A percentile compares a stretch with the other conserved stretches of the same genome.
Conservation (phyloP, 2,113 vertebrate species). For the Vulpes ferrilata region DNA sequence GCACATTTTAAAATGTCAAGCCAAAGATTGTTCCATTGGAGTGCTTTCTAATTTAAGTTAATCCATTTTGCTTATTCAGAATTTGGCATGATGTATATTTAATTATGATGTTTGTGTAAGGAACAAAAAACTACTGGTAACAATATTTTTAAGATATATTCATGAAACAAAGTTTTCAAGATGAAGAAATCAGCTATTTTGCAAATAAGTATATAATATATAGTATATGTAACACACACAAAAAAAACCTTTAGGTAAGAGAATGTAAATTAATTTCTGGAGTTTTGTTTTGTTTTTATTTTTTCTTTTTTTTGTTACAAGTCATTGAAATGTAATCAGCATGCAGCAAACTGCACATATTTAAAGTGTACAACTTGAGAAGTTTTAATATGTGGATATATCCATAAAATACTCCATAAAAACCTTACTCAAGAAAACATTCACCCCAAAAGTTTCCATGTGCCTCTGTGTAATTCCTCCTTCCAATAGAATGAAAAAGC, state of each 20-base stretch:
- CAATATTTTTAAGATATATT: slow-evolving; percentile 41
- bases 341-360: neutral
- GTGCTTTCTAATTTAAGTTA: slow-evolving; percentile 48
- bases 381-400: neutral
- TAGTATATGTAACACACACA: neutral
- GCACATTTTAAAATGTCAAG: slow-evolving; percentile 40
- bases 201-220: neutral
- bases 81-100: neutral
- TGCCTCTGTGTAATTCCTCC: neutral
- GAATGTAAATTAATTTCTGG: neutral
- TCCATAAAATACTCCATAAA: neutral
- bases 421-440: neutral
- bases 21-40: slow-evolving; percentile 16
- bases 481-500: neutral
- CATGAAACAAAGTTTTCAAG: slow-evolving; percentile 29
- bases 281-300: neutral
- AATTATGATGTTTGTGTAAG: slow-evolving; percentile 25
- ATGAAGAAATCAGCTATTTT: slow-evolving; percentile 29
- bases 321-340: neutral
- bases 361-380: neutral
- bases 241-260: neutral
- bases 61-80: neutral
- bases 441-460: neutral
- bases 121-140: slow-evolving; percentile 2
- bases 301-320: neutral